Base-by-base conservation (phyloP, 2,113 vertebrate genomes). In the Urocolius indicus region DNA sequence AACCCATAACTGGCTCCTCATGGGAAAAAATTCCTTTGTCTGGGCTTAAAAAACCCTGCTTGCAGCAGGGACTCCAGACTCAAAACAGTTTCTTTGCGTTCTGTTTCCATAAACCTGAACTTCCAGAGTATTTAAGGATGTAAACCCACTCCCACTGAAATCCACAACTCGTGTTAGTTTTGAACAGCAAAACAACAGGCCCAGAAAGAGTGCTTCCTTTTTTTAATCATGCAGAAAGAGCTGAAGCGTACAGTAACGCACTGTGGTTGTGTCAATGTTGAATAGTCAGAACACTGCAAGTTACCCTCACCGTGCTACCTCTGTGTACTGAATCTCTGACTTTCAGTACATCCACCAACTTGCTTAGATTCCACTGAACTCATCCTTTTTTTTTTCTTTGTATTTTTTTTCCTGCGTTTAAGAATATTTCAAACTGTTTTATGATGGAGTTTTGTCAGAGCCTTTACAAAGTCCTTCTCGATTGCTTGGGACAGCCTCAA, bases 271-370 rank as follows among this genome's bases (percentile, higher is more conserved):
- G 77, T 80, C 77, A 46, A 14, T 27, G 34, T 66, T 66, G 7
- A 66, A 34, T 38, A 89, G 90, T 95, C 92, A 84, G 66, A 75
- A 94, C 92, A 96, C 94, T 96, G 94, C 94, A 91, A 57, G 65
- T 85, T 85, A 61, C 65, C 69, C 74, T 95, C 93, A 93, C 95
- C 78, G 96, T 98, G 95, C 98, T 98, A 98, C 98, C 98, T 98
- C 98, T 93, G 5, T 12, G 84, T 96, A 90, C 96, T 95, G 90
- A 93, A 90, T 74, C 92, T 79, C 76, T 12, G 55, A 68, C 93
- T 96, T 97, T 90, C 75, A 67, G 74, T 94, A 94, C 95, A 87
- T 92, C 88, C 95, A 69, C 78, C 89, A 86, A 94, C 91, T 90
- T 81, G 58, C 93, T 94, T 96, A 79, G 65, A 72, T 93, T 96